phyloP scores from a whole-genome alignment of 1,140 invertebrate species.

The Limonius californicus region DNA sequence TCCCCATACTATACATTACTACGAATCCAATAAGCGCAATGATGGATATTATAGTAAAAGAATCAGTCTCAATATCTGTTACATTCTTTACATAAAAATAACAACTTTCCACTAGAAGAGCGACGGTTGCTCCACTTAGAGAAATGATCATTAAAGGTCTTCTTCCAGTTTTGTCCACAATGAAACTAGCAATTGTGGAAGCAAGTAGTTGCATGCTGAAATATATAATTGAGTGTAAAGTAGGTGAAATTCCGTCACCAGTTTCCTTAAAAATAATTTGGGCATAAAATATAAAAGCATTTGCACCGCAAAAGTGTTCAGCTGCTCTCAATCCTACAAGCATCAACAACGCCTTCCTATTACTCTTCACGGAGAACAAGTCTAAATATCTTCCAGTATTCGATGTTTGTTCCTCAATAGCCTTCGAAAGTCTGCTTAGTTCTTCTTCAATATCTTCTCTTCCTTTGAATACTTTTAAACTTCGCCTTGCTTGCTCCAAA shows the following conservation, averaged over 20 bases:
- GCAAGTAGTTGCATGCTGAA: constrained; percentile 61
- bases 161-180: constrained; percentile 70
- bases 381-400: constrained; percentile 52
- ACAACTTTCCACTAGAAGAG: constrained; percentile 54
- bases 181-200: constrained; percentile 56
- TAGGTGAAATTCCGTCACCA: constrained; percentile 45
- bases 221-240: constrained; percentile 54
- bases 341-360: constrained; percentile 61
- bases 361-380: constrained; percentile 54
- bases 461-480: constrained; percentile 16
- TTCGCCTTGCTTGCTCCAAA: constrained; percentile 53
- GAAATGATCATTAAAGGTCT: constrained; percentile 65
- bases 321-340: constrained; percentile 63
- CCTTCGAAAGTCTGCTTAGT: constrained; percentile 56
- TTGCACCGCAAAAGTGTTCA: constrained; percentile 74
- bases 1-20: constrained; percentile 63
- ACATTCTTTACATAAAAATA: constrained; percentile 57
- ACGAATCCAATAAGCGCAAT: constrained; percentile 63
- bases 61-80: constrained; percentile 43
- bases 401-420: constrained; percentile 51
- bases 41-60: constrained; percentile 55
- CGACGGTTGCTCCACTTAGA: constrained; percentile 51
- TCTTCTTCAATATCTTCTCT: constrained; percentile 40
- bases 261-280: constrained; percentile 66
- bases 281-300: constrained; percentile 70